Percentiles rank a stretch among this genome's conserved stretches.
Conservation (phyloP, 2,113 vertebrate species). For the Microtus montanus region DNA sequence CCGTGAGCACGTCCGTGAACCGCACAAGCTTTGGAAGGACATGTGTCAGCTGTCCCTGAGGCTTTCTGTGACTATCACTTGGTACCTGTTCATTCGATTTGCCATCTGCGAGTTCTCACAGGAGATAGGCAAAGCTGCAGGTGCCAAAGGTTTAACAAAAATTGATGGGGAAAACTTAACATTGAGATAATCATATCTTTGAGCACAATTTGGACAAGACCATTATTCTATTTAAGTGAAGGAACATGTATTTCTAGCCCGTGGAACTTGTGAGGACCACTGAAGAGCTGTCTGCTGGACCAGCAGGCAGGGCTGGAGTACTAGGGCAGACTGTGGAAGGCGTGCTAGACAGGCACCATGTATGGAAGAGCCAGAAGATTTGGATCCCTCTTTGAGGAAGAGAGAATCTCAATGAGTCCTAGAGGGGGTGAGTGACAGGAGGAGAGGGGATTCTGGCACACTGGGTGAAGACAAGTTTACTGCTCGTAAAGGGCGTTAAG, state of each 20-base stretch:
- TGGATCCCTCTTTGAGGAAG: background rate
- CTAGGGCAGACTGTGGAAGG: background rate
- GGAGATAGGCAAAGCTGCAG: conserved; percentile 63
- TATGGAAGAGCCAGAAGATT: background rate
- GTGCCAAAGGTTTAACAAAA: conserved; percentile 63
- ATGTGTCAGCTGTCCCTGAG: background rate
- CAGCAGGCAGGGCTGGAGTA: background rate
- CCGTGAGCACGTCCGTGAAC: conserved; percentile 48
- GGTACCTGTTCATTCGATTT: conserved; percentile 31
- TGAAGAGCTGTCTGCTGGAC: background rate
- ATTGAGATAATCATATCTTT: conserved; percentile 59
- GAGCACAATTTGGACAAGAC: conserved; percentile 41
- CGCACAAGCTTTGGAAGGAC: conserved; percentile 37
- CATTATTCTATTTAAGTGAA: conserved; percentile 49
- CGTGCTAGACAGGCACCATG: background rate
- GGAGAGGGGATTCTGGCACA: background rate
- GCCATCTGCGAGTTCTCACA: conserved; percentile 61
- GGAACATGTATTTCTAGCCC: conserved; percentile 40
- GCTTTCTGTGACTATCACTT: conserved; percentile 42
- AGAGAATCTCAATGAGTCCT: background rate
- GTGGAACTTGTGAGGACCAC: background rate
- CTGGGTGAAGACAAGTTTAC: background rate
- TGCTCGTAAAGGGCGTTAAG: background rate
- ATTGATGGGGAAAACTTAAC: conserved; percentile 50
- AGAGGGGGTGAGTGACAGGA: background rate